Percentiles rank a stretch among this genome's conserved stretches.
These are phyloP conservation scores for Agapostemon virescens DNA, from an alignment of 2,888 invertebrate species.

Conservation along the genomic window DNA sequence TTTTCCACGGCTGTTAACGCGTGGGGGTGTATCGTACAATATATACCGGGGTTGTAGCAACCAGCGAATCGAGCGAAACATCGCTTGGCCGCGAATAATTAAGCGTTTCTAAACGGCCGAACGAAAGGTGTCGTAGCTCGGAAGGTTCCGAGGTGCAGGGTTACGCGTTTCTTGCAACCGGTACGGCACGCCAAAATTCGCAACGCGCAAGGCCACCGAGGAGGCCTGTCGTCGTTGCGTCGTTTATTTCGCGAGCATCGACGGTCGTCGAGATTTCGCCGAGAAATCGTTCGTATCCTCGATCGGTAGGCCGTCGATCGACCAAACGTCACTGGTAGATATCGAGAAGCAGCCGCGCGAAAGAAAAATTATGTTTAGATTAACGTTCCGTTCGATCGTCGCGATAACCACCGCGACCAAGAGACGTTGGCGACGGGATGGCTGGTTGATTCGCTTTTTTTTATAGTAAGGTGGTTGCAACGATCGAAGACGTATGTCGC, in stretches of 20 bases:
- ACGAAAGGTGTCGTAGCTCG: background rate
- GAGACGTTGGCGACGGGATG: no score
- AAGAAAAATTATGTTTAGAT: background rate
- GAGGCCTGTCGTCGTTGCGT: background rate
- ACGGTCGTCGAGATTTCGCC: background rate
- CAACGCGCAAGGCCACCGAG: slow-evolving; percentile 24
- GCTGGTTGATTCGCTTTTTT: no score
- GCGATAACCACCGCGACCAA: background rate
- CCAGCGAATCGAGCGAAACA: slow-evolving; percentile 24
- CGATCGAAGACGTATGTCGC: slow-evolving; percentile 33
- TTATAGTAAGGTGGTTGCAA: slow-evolving; percentile 13
- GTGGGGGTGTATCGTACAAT: slow-evolving; percentile 30
- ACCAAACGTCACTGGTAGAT: background rate
- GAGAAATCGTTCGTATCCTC: background rate
- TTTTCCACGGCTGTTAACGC: slow-evolving; percentile 33
- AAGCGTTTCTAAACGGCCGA: slow-evolving; percentile 37
- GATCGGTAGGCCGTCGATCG: background rate
- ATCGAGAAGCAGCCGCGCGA: background rate
- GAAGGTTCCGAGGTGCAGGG: slow-evolving; percentile 8
- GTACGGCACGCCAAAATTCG: background rate
- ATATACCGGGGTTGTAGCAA: background rate
- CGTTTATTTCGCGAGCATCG: background rate
- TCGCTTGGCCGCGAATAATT: slow-evolving; percentile 42
- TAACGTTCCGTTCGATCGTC: no score
- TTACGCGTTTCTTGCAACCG: slow-evolving; percentile 2